Evolutionary conservation across 1,140 invertebrate species (phyloP).

Genomic region (Aphelenchoides besseyi): DNA sequence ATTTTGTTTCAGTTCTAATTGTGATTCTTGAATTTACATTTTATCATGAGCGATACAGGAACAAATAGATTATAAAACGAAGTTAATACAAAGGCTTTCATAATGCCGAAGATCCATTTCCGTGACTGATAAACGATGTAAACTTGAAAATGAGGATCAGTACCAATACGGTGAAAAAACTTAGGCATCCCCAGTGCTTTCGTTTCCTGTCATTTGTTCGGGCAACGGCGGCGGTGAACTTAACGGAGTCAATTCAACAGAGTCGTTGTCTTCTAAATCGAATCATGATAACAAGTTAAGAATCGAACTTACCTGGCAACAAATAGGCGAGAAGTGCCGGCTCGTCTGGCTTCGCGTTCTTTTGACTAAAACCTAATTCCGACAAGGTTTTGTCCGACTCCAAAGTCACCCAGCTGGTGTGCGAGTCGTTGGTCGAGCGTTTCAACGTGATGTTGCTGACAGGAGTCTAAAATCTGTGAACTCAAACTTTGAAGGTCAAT

Average conservation of each 20-base stretch:
- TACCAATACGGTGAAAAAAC: too few species aligned
- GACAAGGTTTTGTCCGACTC: constrained; percentile 42
- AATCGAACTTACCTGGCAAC: constrained; percentile 30
- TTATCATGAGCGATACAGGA: too few species aligned
- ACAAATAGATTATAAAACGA: too few species aligned
- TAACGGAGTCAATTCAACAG: not conserved
- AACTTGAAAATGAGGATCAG: too few species aligned
- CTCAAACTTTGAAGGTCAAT: not conserved
- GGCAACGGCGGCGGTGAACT: not conserved
- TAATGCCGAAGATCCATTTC: too few species aligned
- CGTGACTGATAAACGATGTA: too few species aligned
- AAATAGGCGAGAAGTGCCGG: constrained; percentile 42
- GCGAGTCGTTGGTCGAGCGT: constrained; percentile 19
- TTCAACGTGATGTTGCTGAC: constrained; percentile 40
- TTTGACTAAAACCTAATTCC: constrained; percentile 42
- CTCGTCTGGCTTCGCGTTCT: constrained; percentile 49
- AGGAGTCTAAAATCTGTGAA: constrained; percentile 28
- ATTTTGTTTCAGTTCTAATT: too few species aligned
- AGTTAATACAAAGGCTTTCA: too few species aligned
- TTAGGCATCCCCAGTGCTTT: too few species aligned
- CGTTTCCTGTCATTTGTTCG: too few species aligned
- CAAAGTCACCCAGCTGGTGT: constrained; percentile 38
- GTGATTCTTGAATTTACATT: too few species aligned
- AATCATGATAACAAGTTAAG: not conserved
- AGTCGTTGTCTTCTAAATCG: not conserved